These are phyloP conservation scores for Hirtodrosophila trivittata DNA, from an alignment of 2,888 invertebrate genomes.

Conservation along the genomic window DNA sequence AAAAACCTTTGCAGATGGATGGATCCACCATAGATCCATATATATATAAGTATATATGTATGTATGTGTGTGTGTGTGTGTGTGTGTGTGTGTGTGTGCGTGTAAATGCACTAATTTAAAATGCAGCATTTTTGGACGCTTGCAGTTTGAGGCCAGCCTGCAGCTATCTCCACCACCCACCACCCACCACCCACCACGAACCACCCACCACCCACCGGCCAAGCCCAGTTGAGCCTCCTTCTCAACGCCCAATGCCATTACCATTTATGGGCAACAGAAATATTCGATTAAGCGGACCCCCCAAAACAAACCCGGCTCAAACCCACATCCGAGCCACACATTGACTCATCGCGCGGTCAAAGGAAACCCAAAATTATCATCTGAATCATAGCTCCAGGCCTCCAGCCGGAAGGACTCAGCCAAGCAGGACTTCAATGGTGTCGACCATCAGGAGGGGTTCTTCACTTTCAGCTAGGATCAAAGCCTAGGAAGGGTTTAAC, in stretches of 20 bases:
- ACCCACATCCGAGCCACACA: conserved; percentile 6
- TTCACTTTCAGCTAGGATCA: too few relatives aligned
- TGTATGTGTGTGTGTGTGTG: conserved; percentile 7
- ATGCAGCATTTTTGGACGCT: conserved; percentile 67
- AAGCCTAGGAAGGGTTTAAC: too few relatives aligned
- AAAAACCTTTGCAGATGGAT: conserved; percentile 36
- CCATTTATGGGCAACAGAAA: conserved; percentile 77
- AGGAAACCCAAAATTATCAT: not conserved
- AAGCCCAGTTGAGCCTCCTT: conserved; percentile 9
- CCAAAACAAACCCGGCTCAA: conserved; percentile 36
- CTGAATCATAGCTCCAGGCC: too few relatives aligned
- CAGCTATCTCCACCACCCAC: not conserved
- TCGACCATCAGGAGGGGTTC: too few relatives aligned
- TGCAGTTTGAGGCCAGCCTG: conserved; percentile 13
- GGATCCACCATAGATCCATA: conserved; percentile 33
- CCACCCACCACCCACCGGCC: not conserved
- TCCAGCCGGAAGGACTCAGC: too few relatives aligned
- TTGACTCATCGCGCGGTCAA: conserved; percentile 31
- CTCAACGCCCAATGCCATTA: conserved; percentile 42
- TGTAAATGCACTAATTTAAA: conserved; percentile 80
- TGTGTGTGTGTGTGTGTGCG: conserved; percentile 12
- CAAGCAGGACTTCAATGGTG: too few relatives aligned
- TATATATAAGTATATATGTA: conserved; percentile 16
- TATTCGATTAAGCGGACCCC: conserved; percentile 65
- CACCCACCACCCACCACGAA: not conserved